Percentiles rank a stretch among this genome's conserved stretches.
Evolutionary conservation across 2,888 invertebrate genomes (phyloP).

Genomic region (Oxycera nigricornis): DNA sequence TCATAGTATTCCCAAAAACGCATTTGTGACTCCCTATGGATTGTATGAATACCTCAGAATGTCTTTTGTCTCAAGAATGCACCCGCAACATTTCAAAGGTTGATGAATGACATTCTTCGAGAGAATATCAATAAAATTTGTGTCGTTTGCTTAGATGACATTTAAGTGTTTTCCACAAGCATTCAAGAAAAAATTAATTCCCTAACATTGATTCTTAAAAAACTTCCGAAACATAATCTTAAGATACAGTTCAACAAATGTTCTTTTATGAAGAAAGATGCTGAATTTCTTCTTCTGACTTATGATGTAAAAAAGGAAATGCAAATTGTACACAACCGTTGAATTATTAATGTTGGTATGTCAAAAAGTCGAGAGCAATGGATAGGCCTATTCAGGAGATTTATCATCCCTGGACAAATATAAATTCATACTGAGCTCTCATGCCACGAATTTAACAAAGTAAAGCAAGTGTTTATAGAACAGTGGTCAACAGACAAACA

Average conservation of each 20-base stretch:
- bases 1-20: not conserved
- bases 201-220: not conserved
- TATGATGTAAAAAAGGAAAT: slow-evolving; percentile 29
- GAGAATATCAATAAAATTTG: no score
- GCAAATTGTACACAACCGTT: slow-evolving; percentile 19
- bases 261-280: not conserved
- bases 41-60: no score
- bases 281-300: slow-evolving; percentile 18
- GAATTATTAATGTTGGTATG: slow-evolving; percentile 34
- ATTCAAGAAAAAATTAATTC: not conserved
- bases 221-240: not conserved
- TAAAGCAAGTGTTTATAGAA: slow-evolving; percentile 38
- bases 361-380: slow-evolving; percentile 9
- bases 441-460: slow-evolving; percentile 26
- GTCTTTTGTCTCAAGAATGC: not conserved
- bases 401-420: slow-evolving; percentile 19
- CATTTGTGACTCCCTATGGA: slow-evolving; percentile 13
- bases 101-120: no score
- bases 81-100: not conserved
- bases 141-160: not conserved
- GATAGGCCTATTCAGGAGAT: slow-evolving; percentile 32
- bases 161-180: not conserved
- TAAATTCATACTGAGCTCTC: slow-evolving; percentile 36
- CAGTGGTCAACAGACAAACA: slow-evolving; percentile 12
- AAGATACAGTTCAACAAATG: not conserved